Evolutionary conservation across 2,888 invertebrate species (phyloP), one percentile per base, ranked within the genome.

Genomic region (Portevinia maculata): DNA sequence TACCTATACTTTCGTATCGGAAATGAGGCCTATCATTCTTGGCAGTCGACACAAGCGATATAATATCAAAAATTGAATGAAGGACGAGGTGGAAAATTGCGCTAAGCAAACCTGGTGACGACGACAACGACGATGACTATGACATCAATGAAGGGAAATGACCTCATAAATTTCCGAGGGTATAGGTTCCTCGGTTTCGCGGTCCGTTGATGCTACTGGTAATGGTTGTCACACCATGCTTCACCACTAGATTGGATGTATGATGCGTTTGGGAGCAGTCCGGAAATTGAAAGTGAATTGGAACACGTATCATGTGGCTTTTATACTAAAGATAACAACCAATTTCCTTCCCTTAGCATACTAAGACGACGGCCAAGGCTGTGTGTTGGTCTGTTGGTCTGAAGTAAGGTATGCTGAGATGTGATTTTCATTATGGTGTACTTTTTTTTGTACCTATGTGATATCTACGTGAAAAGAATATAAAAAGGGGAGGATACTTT

Each of bases 231-330:
- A n/a, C 24, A 21, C 13, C n/a, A 21, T 53, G 52, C 15, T 60
- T 48, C 24, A n/a, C 34, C 62, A 32, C 46, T n/a, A 30, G 53
- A 67, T 46, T 57, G 32, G 50, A 28, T 46, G 32, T n/a, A 48
- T 21, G 74, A 60, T 24, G n/a, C 17, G 57, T 50, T 57, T 34
- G 59, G 39, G 24, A 64, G 70, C n/a, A 37, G 53, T 70, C 39
- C 70, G 81, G 76, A 81, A 81, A 81, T 81, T 81, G 81, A 81
- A 81, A 81, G 71, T 65, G 81, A 81, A 81, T 81, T 81, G 75
- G 75, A 39, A 55, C 70, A 81, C 81, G 75, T 76, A 53, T 75
- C 65, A 53, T 75, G 70, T 71, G 70, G 65, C 75, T 71, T 65
- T 59, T 70, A 70, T 81, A 75, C 24, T 62, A 70, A 62, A 57